phyloP scores from a whole-genome alignment of 1,140 invertebrate species.

The Conopomorpha cramerella region DNA sequence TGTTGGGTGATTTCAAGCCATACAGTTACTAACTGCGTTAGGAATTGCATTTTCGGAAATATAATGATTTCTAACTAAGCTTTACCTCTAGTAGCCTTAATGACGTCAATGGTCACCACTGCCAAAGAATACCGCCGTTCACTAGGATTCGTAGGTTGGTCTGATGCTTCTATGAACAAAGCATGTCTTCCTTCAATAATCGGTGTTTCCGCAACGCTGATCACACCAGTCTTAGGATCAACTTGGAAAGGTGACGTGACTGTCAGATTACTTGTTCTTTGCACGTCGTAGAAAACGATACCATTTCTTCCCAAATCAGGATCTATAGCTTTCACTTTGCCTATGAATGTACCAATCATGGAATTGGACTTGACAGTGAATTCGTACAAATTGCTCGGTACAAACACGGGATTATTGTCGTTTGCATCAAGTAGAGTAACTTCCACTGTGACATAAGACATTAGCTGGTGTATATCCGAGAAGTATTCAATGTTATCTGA shows the following conservation, averaged over 20 bases:
- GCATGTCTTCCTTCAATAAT: slow-evolving; percentile 72
- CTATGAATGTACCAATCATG: slow-evolving; percentile 70
- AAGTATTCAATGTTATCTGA: slow-evolving; percentile 44
- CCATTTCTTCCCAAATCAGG: slow-evolving; percentile 82
- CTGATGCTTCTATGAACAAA: slow-evolving; percentile 80
- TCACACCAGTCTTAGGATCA: slow-evolving; percentile 71
- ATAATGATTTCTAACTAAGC: slow-evolving; percentile 6
- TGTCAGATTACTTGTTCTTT: slow-evolving; percentile 69
- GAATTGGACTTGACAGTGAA: slow-evolving; percentile 73
- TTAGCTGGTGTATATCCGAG: slow-evolving; percentile 44
- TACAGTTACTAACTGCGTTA: no score
- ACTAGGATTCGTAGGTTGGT: slow-evolving; percentile 80
- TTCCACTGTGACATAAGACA: slow-evolving; percentile 74
- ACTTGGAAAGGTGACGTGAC: slow-evolving; percentile 72
- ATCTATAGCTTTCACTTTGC: slow-evolving; percentile 78
- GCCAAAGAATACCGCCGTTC: slow-evolving; percentile 79
- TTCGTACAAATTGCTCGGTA: slow-evolving; percentile 80
- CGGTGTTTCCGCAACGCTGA: slow-evolving; percentile 71
- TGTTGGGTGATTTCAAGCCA: no score
- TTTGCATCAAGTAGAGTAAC: slow-evolving; percentile 84
- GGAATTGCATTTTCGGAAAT: no score
- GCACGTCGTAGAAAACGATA: slow-evolving; percentile 75
- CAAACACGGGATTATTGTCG: slow-evolving; percentile 84
- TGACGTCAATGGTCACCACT: slow-evolving; percentile 78
- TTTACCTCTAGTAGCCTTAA: slow-evolving; percentile 60